Base-by-base conservation (phyloP, 2,888 invertebrate genomes). In the Drosophila flavopinicola region DNA sequence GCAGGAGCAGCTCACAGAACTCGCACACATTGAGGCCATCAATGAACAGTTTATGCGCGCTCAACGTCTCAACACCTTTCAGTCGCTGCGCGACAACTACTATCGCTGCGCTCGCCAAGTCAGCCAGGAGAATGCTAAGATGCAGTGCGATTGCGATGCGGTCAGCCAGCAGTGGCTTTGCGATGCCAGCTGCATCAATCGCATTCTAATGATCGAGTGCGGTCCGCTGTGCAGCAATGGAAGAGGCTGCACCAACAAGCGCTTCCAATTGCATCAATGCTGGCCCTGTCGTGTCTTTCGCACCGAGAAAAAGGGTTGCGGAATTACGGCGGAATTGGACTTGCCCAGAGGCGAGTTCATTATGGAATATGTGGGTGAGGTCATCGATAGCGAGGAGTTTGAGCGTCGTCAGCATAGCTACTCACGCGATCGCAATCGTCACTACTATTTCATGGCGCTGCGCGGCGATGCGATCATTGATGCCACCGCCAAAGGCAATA, bases 281-380 rank as follows among this genome's bases (percentile, higher is more conserved):
- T 95, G 96, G 0, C 93, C 94, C 17, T 94, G 98, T 42, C 96
- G 96, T 88, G 96, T 96, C n/a, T 96, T 96, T 89, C 94, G 94
- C 90, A 98, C 99, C 3, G 96, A 96, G 48, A 96, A 96, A 88
- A 99, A 99, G 90, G 99, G 99, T 0, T 96, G 97, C 91, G 99
- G 99, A 11, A 93, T 99, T 25, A 93, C 96, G 87, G 89, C 88
- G 7, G 87, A 88, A 20, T 73, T 88, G 33, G 83, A 85, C 37
- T 91, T 91, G 33, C 70, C 86, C 1, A 68, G 90, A 0, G 98
- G 98, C 6, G 95, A 96, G 85, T 99, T 99, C 91, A 95, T 99
- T 41, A 96, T 99, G 94, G 99, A 99, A 90, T 99, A 99, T 90
- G 96, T 99, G 0, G 99, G 99, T 0, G 99, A 99, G 92, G 98